phyloP scores from a whole-genome alignment of 1,140 invertebrate genomes.

The Leptinotarsa defecta region DNA sequence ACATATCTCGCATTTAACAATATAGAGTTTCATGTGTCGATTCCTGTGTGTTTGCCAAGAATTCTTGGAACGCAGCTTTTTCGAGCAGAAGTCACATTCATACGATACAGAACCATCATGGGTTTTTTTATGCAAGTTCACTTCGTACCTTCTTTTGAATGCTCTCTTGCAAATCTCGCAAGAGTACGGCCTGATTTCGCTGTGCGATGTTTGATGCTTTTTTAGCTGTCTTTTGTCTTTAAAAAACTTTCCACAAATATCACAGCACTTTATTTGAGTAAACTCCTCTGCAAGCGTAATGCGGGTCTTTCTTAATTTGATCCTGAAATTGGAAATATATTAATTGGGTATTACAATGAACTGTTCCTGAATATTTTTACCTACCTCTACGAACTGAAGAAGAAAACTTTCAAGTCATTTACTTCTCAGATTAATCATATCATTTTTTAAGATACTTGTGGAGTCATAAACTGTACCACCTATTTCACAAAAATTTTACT shows the following conservation, averaged over 20 bases:
- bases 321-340: not conserved
- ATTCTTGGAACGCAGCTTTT: conserved; percentile 70
- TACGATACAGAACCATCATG: conserved; percentile 47
- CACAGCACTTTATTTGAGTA: conserved; percentile 27
- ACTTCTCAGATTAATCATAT: not conserved
- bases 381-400: not conserved
- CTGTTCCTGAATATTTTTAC: not conserved
- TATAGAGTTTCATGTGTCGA: conserved; percentile 63
- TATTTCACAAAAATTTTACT: no score
- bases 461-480: not conserved
- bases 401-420: no score
- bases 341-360: not conserved
- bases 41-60: conserved; percentile 68
- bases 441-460: not conserved
- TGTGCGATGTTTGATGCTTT: conserved; percentile 65
- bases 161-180: conserved; percentile 59
- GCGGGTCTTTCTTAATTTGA: not conserved
- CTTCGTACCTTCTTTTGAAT: conserved; percentile 44
- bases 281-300: not conserved
- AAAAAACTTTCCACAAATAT: conserved; percentile 64
- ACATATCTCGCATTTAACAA: conserved; percentile 44
- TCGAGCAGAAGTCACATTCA: conserved; percentile 53
- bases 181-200: conserved; percentile 64
- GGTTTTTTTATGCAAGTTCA: conserved; percentile 59
- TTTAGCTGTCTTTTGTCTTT: conserved; percentile 59